phyloP scores from a whole-genome alignment of 2,888 invertebrate genomes.

The Dermolepida albohirtum region DNA sequence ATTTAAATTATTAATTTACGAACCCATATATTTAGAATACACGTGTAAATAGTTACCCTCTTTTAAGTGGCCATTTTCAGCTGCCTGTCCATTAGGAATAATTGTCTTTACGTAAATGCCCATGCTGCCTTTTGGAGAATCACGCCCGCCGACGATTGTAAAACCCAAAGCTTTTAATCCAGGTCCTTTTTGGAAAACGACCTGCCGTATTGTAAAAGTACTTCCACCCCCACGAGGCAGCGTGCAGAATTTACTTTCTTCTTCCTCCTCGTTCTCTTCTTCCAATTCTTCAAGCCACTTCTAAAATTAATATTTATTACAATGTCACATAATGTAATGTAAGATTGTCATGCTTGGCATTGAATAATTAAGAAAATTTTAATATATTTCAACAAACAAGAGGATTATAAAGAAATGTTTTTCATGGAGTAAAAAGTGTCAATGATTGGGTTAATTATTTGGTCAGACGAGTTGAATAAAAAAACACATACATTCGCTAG shows the following conservation, averaged over 20 bases:
- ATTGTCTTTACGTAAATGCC: constrained; percentile 91
- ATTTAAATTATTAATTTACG: too few relatives aligned
- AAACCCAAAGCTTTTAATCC: constrained; percentile 90
- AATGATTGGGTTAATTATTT: too few relatives aligned
- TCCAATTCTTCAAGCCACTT: constrained; percentile 55
- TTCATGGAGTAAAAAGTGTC: too few relatives aligned
- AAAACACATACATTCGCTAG: too few relatives aligned
- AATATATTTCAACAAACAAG: too few relatives aligned
- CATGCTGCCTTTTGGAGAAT: constrained; percentile 85
- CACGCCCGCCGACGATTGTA: constrained; percentile 88
- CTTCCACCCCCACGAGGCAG: constrained; percentile 72
- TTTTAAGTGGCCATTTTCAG: constrained; percentile 84
- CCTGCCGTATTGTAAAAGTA: constrained; percentile 70
- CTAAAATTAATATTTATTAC: too few relatives aligned
- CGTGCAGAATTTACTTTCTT: constrained; percentile 77
- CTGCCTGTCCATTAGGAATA: constrained; percentile 83
- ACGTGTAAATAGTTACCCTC: constrained; percentile 70
- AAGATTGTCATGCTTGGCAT: too few relatives aligned
- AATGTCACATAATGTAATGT: too few relatives aligned
- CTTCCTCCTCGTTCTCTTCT: constrained; percentile 64
- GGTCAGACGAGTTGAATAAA: too few relatives aligned
- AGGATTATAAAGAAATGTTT: too few relatives aligned
- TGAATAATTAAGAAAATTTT: too few relatives aligned
- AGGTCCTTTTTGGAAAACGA: constrained; percentile 82
- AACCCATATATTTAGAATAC: too few relatives aligned